A percentile compares a stretch with the other conserved stretches of the same genome.
Evolutionary conservation across 2,113 vertebrate genomes (phyloP).

Genomic region (Cephalopholis sonnerati): DNA sequence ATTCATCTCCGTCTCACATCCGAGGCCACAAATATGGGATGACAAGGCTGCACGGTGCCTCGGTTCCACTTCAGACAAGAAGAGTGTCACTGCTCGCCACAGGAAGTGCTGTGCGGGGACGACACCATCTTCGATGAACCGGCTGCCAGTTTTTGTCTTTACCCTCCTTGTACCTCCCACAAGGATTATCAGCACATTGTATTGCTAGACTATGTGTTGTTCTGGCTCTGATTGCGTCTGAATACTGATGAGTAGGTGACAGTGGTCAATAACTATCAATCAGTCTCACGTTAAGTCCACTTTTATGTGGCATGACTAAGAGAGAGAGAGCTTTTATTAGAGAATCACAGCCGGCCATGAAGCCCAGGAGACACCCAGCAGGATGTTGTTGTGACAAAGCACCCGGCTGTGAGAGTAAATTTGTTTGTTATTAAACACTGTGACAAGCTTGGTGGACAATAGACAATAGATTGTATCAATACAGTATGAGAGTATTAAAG

Average conservation of each 20-base stretch:
- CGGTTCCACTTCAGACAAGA: constrained; percentile 23
- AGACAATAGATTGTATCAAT: background rate
- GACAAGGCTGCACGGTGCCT: constrained; percentile 23
- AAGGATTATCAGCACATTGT: background rate
- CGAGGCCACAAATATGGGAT: constrained; percentile 33
- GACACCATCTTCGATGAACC: background rate
- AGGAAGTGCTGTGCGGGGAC: background rate
- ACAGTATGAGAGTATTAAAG: background rate
- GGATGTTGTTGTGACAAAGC: constrained; percentile 15
- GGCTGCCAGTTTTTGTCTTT: background rate
- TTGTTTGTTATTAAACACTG: constrained; percentile 1
- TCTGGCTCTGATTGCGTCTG: constrained; percentile 6
- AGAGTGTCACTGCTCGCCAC: background rate
- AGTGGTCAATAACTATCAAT: constrained; percentile 12
- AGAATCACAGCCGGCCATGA: background rate
- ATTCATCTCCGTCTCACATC: constrained; percentile 30
- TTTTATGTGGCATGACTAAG: background rate
- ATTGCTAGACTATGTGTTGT: background rate
- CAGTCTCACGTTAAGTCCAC: constrained; percentile 5
- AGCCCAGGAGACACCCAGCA: constrained; percentile 23
- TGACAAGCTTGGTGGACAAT: background rate
- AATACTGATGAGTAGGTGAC: background rate
- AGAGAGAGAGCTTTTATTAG: constrained; percentile 1
- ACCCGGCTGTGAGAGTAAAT: constrained; percentile 22
- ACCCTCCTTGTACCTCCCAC: background rate